Evolutionary conservation across 2,113 vertebrate species (phyloP), one percentile per base, ranked within the genome.

Genomic region (Toxotes chatareus): DNA sequence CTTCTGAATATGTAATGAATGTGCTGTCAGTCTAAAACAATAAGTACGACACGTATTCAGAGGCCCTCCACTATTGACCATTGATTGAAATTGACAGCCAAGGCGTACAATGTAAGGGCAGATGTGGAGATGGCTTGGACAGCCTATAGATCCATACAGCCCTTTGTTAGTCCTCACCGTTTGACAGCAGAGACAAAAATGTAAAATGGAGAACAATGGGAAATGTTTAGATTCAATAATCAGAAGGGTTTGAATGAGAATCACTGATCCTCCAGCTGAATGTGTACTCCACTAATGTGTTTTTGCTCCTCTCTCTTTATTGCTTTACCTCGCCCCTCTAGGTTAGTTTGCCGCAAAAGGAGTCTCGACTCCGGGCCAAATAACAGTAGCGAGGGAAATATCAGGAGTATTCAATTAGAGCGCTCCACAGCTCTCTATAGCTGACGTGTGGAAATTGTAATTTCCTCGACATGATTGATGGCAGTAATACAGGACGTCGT

Each of bases 401-500:
- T 91, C 85, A 84, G 80, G 89, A 89, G 85, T 91, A 93, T 93
- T 94, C 94, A 95, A 95, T 94, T 95, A 94, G 88, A 93, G 89
- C 87, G 83, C 88, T 90, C 91, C 91, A 80, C 80, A 88, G 86
- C 86, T 86, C 92, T 92, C 85, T 66, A 86, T 76, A 88, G 94
- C 94, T 94, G 93, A 95, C 93, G 83, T 89, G 90, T 83, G 93
- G 93, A 94, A 94, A 95, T 95, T 94, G 92, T 93, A 95, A 94
- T 94, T 93, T 94, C 91, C 90, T 12, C 88, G 72, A 91, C 90
- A 94, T 95, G 94, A 95, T 95, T 94, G 94, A 95, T 96, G 95
- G 88, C 89, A 44, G 92, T 86, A 96, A 95, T 96, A 93, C 90
- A 83, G 79, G 76, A 85, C 75, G 79, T 83, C 79, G 80, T 89